These are phyloP conservation scores for Seison nebaliae DNA, from an alignment of 1,140 invertebrate genomes.

Conservation along the genomic window DNA sequence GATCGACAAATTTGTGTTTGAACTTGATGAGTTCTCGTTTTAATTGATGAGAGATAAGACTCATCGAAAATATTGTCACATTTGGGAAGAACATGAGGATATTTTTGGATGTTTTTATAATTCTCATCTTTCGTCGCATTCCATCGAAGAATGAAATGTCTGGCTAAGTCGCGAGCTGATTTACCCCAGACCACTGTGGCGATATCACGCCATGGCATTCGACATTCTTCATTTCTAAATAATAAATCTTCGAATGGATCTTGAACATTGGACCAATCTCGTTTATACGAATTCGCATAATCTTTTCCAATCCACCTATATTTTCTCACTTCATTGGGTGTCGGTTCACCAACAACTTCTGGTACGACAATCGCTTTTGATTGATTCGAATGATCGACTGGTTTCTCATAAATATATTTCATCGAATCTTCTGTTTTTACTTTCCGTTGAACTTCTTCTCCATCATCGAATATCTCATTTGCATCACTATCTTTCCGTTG, in stretches of 20 bases:
- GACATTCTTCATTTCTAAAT: constrained; percentile 51
- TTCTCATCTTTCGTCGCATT: constrained; percentile 37
- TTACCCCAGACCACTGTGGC: constrained; percentile 54
- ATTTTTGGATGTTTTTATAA: constrained; percentile 1
- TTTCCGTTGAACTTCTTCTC: too few relatives aligned
- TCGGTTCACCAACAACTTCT: constrained; percentile 1
- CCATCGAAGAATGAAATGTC: constrained; percentile 92
- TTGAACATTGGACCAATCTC: constrained; percentile 59
- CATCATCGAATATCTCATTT: too few relatives aligned
- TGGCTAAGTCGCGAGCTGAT: constrained; percentile 58
- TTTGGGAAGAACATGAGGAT: constrained; percentile 46
- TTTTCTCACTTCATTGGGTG: neutral
- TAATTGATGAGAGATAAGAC: neutral
- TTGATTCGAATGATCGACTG: too few relatives aligned
- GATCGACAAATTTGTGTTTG: constrained; percentile 6
- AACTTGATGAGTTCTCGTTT: constrained; percentile 1
- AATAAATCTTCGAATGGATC: constrained; percentile 39
- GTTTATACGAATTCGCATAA: constrained; percentile 89
- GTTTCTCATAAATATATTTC: too few relatives aligned
- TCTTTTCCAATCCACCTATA: constrained; percentile 74
- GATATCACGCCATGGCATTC: constrained; percentile 95
- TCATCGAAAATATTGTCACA: constrained; percentile 19
- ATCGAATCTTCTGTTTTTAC: too few relatives aligned
- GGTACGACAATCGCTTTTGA: too few relatives aligned
- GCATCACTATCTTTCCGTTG: too few relatives aligned